phyloP scores from a whole-genome alignment of 2,113 vertebrate species.

The Proteles cristata region DNA sequence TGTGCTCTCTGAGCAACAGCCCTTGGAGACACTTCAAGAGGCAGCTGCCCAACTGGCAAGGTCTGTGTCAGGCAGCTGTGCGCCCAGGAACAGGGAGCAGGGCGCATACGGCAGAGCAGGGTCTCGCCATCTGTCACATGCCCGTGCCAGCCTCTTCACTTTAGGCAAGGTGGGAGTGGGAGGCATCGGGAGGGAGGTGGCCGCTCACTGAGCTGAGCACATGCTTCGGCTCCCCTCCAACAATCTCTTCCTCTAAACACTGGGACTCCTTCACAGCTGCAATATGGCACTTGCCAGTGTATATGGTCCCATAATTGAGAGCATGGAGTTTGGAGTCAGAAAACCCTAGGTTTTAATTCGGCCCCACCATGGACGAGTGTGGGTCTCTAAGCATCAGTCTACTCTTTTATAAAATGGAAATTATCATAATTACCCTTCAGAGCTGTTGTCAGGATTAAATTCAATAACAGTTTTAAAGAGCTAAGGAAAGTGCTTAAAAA shows the following conservation, averaged over 20 bases:
- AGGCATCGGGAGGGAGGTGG: slow-evolving; percentile 1
- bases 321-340: neutral
- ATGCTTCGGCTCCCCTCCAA: slow-evolving; percentile 14
- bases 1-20: slow-evolving; percentile 27
- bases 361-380: neutral
- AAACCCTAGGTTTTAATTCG: slow-evolving; percentile 20
- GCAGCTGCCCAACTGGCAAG: slow-evolving; percentile 70
- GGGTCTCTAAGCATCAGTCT: neutral
- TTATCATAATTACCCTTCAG: neutral
- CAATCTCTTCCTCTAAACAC: slow-evolving; percentile 13
- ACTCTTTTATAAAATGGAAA: slow-evolving; percentile 35
- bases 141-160: slow-evolving; percentile 56
- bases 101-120: slow-evolving; percentile 40
- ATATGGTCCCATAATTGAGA: neutral
- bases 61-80: slow-evolving; percentile 72
- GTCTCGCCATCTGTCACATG: slow-evolving; percentile 58
- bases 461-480: neutral
- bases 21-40: slow-evolving; percentile 70
- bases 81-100: slow-evolving; percentile 55
- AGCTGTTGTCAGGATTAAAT: neutral
- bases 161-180: slow-evolving; percentile 64
- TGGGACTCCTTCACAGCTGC: neutral
- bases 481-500: neutral
- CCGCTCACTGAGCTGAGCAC: slow-evolving; percentile 54
- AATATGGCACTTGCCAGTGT: neutral